Evolutionary conservation across 30 jellyfish, hydroid and myxozoan species (phyloP).

Genomic region (Mastigias papua): DNA sequence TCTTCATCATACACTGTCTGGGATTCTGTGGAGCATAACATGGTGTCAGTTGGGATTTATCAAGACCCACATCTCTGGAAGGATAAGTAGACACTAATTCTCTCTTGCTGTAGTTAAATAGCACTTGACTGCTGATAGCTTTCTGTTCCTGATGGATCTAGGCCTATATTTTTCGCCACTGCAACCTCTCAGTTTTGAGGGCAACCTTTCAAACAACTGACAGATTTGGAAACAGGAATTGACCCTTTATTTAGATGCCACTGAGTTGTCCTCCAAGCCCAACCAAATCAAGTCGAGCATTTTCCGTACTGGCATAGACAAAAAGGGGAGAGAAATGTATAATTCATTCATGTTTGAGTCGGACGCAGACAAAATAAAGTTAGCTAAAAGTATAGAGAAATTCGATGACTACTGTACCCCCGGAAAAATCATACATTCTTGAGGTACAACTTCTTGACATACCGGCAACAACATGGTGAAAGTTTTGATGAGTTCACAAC

Average conservation of each 20-base stretch:
- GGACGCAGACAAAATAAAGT: too few species aligned
- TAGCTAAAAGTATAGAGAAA: too few species aligned
- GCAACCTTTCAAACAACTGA: neutral
- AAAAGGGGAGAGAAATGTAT: neutral
- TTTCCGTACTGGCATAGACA: neutral
- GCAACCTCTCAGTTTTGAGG: neutral
- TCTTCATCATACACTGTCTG: too few species aligned
- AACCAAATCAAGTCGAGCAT: neutral
- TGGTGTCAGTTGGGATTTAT: too few species aligned
- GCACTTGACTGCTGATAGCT: too few species aligned
- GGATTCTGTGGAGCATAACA: too few species aligned
- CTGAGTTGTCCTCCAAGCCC: neutral
- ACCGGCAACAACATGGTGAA: slow-evolving; percentile 63
- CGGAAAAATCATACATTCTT: slow-evolving; percentile 60
- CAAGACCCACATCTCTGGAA: too few species aligned
- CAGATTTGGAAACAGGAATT: neutral
- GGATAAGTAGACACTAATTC: too few species aligned
- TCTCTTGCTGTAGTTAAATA: too few species aligned
- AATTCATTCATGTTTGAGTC: neutral
- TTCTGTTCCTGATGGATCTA: too few species aligned
- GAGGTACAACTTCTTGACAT: slow-evolving; percentile 71
- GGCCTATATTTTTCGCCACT: too few species aligned
- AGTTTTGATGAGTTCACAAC: slow-evolving; percentile 76
- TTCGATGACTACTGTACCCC: slow-evolving; percentile 68
- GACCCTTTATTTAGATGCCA: neutral